Percentiles rank a stretch among this genome's conserved stretches.
phyloP scores from a whole-genome alignment of 2,797 vertebrate genomes.

The Bradypodion ventrale region DNA sequence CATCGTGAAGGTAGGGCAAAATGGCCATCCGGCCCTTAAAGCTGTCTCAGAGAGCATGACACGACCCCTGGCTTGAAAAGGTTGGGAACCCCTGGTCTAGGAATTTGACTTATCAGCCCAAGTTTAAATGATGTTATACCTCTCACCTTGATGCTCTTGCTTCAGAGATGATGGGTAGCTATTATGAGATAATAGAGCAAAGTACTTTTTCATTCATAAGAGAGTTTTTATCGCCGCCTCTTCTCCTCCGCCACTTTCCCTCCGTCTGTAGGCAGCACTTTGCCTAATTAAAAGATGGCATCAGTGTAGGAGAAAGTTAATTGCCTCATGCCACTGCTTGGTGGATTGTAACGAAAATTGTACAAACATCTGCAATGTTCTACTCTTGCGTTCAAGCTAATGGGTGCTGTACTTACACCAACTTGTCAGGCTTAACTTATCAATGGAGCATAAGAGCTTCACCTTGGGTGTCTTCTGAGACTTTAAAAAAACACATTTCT shows the following conservation, averaged over 20 bases:
- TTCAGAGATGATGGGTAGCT: background rate
- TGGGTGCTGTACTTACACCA: background rate
- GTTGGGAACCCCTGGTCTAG: no score
- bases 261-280: background rate
- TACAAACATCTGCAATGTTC: background rate
- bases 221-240: background rate
- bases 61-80: no score
- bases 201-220: background rate
- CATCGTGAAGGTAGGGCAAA: no score
- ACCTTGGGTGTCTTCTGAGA: background rate
- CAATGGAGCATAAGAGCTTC: no score
- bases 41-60: no score
- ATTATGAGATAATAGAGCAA: rapidly evolving
- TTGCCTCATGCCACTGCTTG: background rate
- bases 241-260: background rate
- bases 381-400: background rate
- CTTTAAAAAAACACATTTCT: conserved; percentile 10
- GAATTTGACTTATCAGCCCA: no score
- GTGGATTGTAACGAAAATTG: background rate
- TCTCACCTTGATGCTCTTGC: background rate
- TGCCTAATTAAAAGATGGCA: conserved; percentile 34
- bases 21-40: no score
- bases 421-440: background rate
- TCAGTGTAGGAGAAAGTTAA: conserved; percentile 26
- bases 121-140: background rate